Conservation (phyloP, 2,888 invertebrate species). For the Phytoseiulus persimilis region DNA sequence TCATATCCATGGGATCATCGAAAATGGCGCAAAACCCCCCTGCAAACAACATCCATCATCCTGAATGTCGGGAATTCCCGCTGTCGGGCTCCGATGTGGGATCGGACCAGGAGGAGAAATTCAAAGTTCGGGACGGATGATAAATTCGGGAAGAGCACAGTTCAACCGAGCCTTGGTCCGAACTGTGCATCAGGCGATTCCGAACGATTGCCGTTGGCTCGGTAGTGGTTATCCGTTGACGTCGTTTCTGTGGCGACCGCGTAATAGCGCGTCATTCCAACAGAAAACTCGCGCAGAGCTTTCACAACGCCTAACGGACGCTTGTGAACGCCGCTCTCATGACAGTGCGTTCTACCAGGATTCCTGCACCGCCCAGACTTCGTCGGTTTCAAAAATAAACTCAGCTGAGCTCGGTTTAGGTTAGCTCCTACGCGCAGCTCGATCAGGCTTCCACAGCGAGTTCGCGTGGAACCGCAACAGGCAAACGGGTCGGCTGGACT, state of each 20-base stretch:
- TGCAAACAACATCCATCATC: background rate
- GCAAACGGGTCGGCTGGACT: no score
- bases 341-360: no score
- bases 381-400: no score
- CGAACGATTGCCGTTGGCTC: background rate
- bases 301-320: no score
- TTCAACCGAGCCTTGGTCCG: background rate
- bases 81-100: background rate
- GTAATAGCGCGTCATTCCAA: background rate
- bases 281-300: no score
- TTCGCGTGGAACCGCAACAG: no score
- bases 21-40: background rate
- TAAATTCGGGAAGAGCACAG: background rate
- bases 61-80: background rate
- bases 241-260: background rate
- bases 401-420: no score
- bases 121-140: background rate
- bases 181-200: background rate
- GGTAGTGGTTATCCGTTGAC: background rate
- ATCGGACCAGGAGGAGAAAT: no score
- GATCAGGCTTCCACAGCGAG: no score
- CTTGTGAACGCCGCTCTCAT: no score
- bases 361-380: no score
- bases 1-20: background rate
- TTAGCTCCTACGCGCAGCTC: no score